Evolutionary conservation across 2,113 vertebrate genomes (phyloP), one percentile per base, ranked within the genome.

Genomic region (Pteropus alecto): DNA sequence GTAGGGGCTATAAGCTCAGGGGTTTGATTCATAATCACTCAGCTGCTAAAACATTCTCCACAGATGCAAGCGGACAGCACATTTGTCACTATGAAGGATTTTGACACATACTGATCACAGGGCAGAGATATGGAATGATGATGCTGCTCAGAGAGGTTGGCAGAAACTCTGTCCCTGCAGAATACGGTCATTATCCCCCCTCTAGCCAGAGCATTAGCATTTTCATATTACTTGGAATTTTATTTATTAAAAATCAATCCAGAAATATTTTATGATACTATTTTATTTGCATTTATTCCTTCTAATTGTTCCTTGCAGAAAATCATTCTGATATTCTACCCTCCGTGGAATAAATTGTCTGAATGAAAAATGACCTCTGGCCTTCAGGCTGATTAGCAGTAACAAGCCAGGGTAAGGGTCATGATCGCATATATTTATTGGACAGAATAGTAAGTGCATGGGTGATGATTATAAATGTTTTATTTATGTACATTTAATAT

Each of bases 41-140:
- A 99, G 99, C 99, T 99, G 99, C 99, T 99, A 99, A 99, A 99
- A 99, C 99, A 99, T 99, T 99, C 99, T 99, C 98, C 99, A 99
- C 99, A 99, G 99, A 99, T 99, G 99, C 97, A 97, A 99, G 99
- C 98, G 98, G 99, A 99, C 99, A 99, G 99, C 99, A 99, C 99
- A 99, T 99, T 99, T 99, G 99, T 99, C 99, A 99, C 99, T 99
- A 99, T 99, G 99, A 99, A 99, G 99, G 99, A 99, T 99, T 99
- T 98, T 99, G 99, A 99, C 99, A 98, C 98, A 89, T 99, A 99
- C 99, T 99, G 99, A 99, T 99, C 99, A 99, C 99, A 99, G 98
- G 99, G 98, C 98, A 99, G 99, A 99, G 99, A 99, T 99, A 99
- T 99, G 99, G 99, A 99, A 99, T 99, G 99, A 99, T 99, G 99